A percentile compares a stretch with the other conserved stretches of the same genome.
These are phyloP conservation scores for Pseudococcus jackbeardsleyi DNA, from an alignment of 2,888 invertebrate genomes.

Conservation along the genomic window DNA sequence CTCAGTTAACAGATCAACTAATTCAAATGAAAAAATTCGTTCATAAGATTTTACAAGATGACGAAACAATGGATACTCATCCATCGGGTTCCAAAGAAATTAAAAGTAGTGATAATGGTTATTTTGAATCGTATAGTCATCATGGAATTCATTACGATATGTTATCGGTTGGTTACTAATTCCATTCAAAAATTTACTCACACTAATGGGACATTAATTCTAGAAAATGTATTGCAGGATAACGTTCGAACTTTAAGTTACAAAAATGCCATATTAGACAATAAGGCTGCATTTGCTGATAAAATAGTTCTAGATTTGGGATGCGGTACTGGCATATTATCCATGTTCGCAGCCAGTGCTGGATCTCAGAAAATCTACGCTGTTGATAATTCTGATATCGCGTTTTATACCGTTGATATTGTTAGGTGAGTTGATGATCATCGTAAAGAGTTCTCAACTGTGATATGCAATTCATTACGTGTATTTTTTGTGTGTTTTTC, in stretches of 20 bases:
- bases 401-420: slow-evolving; percentile 96
- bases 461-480: background rate
- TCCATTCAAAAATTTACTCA: background rate
- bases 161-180: slow-evolving; percentile 78
- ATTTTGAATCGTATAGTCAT: slow-evolving; percentile 73
- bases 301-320: slow-evolving; percentile 95
- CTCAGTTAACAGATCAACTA: slow-evolving; percentile 68
- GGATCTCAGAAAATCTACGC: slow-evolving; percentile 92
- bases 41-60: slow-evolving; percentile 68
- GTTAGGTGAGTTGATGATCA: slow-evolving; percentile 75
- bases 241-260: slow-evolving; percentile 84
- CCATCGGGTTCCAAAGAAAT: slow-evolving; percentile 70
- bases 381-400: slow-evolving; percentile 95
- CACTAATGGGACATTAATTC: background rate
- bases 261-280: slow-evolving; percentile 84
- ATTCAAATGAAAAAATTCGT: slow-evolving; percentile 69
- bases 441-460: background rate
- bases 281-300: slow-evolving; percentile 77
- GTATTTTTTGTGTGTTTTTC: slow-evolving; percentile 67
- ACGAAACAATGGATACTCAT: slow-evolving; percentile 68
- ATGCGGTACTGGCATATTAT: slow-evolving; percentile 97
- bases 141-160: slow-evolving; percentile 87
- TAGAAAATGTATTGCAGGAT: slow-evolving; percentile 26
- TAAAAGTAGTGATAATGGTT: slow-evolving; percentile 74
- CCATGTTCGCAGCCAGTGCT: slow-evolving; percentile 97